Percentiles rank a stretch among this genome's conserved stretches.
Evolutionary conservation across 2,888 invertebrate species (phyloP).

Genomic region (Thera britannica): DNA sequence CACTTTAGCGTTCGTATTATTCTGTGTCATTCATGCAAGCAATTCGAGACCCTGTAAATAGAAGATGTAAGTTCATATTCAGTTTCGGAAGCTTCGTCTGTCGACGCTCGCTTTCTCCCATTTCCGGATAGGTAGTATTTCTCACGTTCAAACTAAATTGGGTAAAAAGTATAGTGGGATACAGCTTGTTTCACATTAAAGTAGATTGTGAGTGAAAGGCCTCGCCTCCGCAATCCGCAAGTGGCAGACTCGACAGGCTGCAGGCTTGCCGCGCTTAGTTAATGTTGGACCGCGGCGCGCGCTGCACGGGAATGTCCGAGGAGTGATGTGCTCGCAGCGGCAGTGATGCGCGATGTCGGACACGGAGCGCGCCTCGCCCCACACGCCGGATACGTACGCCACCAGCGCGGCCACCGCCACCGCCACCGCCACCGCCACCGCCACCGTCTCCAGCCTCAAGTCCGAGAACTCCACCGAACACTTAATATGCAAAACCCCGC

Average conservation of each 20-base stretch:
- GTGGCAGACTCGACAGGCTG: conserved; percentile 5
- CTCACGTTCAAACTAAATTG: background rate
- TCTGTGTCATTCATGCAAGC: background rate
- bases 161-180: background rate
- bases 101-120: conserved; percentile 15
- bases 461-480: conserved; percentile 85
- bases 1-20: conserved; percentile 6
- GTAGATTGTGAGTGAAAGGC: conserved; percentile 20
- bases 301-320: conserved; percentile 29
- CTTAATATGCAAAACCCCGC: conserved; percentile 83
- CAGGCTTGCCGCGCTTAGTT: conserved; percentile 19
- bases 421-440: conserved; percentile 65
- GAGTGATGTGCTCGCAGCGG: conserved; percentile 40
- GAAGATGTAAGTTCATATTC: background rate
- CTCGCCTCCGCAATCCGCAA: conserved; percentile 2
- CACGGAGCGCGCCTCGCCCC: conserved; percentile 46
- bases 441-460: conserved; percentile 78
- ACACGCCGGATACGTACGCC: conserved; percentile 52
- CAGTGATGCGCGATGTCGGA: conserved; percentile 48
- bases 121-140: background rate
- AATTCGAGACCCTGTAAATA: conserved; percentile 6
- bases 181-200: conserved; percentile 2
- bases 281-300: conserved; percentile 11
- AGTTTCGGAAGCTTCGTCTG: background rate
- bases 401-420: conserved; percentile 63